Conservation (phyloP, 2,113 vertebrate species). For the Chionodraco myersi region DNA sequence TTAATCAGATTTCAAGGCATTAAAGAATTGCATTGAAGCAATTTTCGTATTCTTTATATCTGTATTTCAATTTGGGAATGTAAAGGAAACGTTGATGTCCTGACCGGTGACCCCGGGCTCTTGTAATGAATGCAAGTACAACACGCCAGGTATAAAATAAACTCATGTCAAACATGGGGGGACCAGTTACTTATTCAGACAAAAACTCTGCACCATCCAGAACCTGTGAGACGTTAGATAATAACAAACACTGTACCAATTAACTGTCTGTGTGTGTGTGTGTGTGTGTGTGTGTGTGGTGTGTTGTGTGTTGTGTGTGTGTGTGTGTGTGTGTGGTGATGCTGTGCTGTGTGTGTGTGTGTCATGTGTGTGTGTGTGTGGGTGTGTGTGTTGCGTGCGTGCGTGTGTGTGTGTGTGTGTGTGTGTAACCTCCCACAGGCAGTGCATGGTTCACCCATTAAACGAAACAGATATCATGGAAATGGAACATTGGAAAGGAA, state of each 20-base stretch:
- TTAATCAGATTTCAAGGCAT: neutral
- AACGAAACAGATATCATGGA: conserved; percentile 38
- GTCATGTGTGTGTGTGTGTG: neutral
- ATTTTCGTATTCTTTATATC: no score
- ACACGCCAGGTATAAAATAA: neutral
- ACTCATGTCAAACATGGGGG: neutral
- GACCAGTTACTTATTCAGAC: conserved; percentile 38
- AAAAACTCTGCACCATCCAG: neutral
- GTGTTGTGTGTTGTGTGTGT: no score
- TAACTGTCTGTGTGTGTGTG: conserved; percentile 32
- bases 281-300: no score
- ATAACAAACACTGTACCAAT: conserved; percentile 50
- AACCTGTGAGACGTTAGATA: conserved; percentile 32
- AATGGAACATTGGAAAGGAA: conserved; percentile 15
- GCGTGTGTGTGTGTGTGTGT: no score
- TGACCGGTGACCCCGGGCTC: conserved; percentile 24
- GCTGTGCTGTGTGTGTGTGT: neutral
- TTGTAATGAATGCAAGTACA: conserved; percentile 1
- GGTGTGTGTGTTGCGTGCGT: no score
- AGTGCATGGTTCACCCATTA: conserved; percentile 54
- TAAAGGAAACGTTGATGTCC: neutral
- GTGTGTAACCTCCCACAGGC: conserved; percentile 46
- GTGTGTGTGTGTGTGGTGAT: neutral
- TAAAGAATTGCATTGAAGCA: no score
- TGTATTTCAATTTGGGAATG: no score